These are phyloP conservation scores for Drosophila virilis DNA, from an alignment of 1,140 invertebrate genomes.

Conservation along the genomic window DNA sequence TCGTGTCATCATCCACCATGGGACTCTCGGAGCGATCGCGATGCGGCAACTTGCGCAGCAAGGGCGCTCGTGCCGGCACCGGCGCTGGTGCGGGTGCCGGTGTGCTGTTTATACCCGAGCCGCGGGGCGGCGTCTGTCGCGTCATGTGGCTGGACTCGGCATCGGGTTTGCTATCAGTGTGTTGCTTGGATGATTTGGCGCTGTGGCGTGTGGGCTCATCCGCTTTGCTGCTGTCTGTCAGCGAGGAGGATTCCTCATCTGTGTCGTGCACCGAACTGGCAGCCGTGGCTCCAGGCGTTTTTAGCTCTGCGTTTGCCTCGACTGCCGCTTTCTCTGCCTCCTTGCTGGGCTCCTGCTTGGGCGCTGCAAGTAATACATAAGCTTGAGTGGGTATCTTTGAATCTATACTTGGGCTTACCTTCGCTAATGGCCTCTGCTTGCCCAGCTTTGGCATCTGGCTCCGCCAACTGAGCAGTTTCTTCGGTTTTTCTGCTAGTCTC, in stretches of 20 bases:
- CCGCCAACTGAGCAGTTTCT: not conserved
- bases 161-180: constrained; percentile 45
- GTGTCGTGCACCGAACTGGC: constrained; percentile 84
- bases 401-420: not conserved
- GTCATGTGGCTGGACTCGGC: constrained; percentile 20
- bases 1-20: constrained; percentile 85
- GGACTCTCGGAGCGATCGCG: constrained; percentile 85
- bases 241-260: constrained; percentile 86
- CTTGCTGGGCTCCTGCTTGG: constrained; percentile 38
- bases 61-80: constrained; percentile 52
- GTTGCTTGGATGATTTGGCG: constrained; percentile 23
- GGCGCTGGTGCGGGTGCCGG: constrained; percentile 6
- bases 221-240: constrained; percentile 64
- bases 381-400: not conserved
- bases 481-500: not conserved
- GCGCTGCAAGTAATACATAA: not conserved
- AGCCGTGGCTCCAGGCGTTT: not conserved
- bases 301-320: not conserved
- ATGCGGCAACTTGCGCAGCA: constrained; percentile 69
- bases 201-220: constrained; percentile 44
- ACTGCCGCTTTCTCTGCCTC: constrained; percentile 28
- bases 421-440: not conserved
- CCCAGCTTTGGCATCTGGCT: not conserved
- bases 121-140: constrained; percentile 16
- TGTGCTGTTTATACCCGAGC: constrained; percentile 11